A percentile compares a stretch with the other conserved stretches of the same genome.
Conservation (phyloP, 2,113 vertebrate genomes). For the Centropus bengalensis region DNA sequence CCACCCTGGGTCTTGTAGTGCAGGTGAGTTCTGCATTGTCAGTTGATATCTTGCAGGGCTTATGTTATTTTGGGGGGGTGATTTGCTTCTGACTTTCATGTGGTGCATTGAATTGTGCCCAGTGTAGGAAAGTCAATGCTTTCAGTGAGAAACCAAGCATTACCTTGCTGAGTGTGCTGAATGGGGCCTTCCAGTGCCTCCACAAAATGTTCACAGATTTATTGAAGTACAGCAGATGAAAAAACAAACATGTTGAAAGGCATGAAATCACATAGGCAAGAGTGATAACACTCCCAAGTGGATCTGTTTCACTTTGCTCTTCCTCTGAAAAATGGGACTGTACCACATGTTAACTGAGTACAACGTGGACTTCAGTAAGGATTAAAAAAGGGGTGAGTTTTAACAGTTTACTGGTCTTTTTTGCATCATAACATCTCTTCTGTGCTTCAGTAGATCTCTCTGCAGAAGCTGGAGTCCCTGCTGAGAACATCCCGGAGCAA, state of each 20-base stretch:
- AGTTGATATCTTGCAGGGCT: not conserved
- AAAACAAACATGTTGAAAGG: not conserved
- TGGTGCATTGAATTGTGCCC: not conserved
- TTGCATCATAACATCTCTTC: not conserved
- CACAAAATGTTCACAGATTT: not conserved
- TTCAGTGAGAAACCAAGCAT: not conserved
- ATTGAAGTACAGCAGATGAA: not conserved
- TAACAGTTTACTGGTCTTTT: not conserved
- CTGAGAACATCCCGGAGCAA: not conserved
- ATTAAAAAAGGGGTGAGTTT: not conserved
- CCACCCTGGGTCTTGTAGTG: rapidly evolving
- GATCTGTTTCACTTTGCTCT: not conserved
- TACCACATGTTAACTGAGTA: not conserved
- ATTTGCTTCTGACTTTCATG: not conserved
- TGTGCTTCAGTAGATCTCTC: not conserved
- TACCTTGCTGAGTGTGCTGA: not conserved
- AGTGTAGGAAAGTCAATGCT: not conserved
- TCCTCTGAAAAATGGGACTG: not conserved
- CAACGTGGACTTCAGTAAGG: not conserved
- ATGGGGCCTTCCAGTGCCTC: not conserved
- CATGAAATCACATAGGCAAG: not conserved
- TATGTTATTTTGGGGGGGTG: not conserved
- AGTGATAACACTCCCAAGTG: not conserved
- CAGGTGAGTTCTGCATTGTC: not conserved
- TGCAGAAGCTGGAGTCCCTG: not conserved